A percentile compares a stretch with the other conserved stretches of the same genome.
phyloP scores from a whole-genome alignment of 2,797 vertebrate genomes.

The Argentina silus region DNA sequence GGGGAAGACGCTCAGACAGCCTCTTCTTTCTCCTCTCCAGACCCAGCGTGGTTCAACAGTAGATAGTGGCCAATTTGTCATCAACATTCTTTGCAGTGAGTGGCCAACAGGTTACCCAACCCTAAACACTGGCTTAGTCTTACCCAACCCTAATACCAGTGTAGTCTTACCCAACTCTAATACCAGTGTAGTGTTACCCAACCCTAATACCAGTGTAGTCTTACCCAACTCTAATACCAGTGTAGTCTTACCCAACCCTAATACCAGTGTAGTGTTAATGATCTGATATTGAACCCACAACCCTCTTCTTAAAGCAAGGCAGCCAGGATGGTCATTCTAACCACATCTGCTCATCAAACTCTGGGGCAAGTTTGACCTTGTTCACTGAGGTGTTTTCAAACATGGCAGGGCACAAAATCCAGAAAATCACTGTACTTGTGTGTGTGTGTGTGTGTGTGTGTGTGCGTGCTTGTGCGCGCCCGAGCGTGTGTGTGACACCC shows the following conservation, averaged over 20 bases:
- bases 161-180: not conserved
- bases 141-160: slow-evolving; percentile 6
- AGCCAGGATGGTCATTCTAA: not conserved
- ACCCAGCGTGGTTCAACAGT: no score
- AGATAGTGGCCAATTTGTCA: not conserved
- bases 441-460: no score
- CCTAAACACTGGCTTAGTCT: not conserved
- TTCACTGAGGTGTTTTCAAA: slow-evolving; percentile 82
- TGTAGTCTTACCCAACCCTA: not conserved
- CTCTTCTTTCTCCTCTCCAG: not conserved
- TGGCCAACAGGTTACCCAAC: not conserved
- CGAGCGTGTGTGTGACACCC: slow-evolving; percentile 80
- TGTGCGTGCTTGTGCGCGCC: slow-evolving; percentile 32
- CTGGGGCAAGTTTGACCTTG: slow-evolving; percentile 85
- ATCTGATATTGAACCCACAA: not conserved
- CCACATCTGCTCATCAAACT: not conserved
- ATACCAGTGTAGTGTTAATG: not conserved
- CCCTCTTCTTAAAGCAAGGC: not conserved
- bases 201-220: not conserved
- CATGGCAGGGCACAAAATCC: slow-evolving; percentile 84
- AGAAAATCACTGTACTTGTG: slow-evolving; percentile 60
- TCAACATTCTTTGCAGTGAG: not conserved
- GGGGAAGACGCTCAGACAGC: slow-evolving; percentile 25
- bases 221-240: not conserved
- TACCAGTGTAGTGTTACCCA: not conserved